Conservation (phyloP, 1,140 invertebrate genomes). For the Planococcus citri region DNA sequence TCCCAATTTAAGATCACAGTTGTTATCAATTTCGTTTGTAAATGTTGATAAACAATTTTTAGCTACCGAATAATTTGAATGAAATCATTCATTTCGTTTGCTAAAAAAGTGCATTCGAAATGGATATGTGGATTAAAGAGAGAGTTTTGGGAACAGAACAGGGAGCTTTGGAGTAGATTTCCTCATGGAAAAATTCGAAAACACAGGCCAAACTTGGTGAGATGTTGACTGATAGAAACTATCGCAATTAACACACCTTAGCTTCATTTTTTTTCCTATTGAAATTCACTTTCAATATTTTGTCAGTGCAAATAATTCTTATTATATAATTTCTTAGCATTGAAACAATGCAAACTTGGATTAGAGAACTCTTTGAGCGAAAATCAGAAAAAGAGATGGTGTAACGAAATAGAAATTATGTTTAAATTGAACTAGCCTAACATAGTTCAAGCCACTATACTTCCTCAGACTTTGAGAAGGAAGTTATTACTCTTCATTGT, state of each 20-base stretch:
- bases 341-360: conserved; percentile 2
- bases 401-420: conserved; percentile 3
- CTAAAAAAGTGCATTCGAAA: background rate
- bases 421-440: background rate
- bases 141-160: background rate
- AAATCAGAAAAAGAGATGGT: background rate
- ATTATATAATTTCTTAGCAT: background rate
- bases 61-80: too few species aligned
- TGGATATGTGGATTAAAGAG: background rate
- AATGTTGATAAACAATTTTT: too few species aligned
- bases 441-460: background rate
- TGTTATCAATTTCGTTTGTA: too few species aligned
- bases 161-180: background rate
- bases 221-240: background rate
- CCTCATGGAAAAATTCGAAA: background rate
- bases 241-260: background rate
- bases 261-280: background rate
- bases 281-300: too few species aligned
- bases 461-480: background rate
- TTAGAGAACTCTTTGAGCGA: background rate
- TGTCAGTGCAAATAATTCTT: too few species aligned
- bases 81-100: too few species aligned
- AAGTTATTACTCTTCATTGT: background rate
- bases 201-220: background rate
- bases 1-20: too few species aligned